These are phyloP conservation scores for Gorsachius goisagi DNA, from an alignment of 2,113 vertebrate species.

Conservation along the genomic window DNA sequence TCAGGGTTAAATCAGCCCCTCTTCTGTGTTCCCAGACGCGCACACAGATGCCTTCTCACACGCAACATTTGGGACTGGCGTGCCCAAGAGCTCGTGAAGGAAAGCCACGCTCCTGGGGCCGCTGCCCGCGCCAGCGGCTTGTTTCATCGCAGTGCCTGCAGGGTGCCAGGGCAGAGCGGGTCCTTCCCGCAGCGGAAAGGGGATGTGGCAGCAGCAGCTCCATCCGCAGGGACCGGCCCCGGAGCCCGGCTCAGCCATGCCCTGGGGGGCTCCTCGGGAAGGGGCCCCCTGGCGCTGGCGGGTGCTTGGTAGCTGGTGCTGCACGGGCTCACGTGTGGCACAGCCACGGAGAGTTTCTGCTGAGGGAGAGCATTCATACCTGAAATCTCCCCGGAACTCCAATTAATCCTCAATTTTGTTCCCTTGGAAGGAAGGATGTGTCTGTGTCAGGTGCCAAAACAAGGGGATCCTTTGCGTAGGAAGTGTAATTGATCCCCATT, in stretches of 20 bases:
- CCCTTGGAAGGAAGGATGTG: neutral
- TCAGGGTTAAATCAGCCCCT: neutral
- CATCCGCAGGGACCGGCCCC: fast-evolving
- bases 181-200: fast-evolving
- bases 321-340: neutral
- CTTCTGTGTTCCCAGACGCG: too few relatives aligned
- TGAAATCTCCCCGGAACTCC: neutral
- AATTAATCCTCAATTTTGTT: neutral
- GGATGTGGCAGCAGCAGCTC: neutral
- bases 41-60: neutral
- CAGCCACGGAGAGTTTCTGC: neutral
- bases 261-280: fast-evolving
- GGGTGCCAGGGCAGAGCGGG: fast-evolving
- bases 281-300: neutral
- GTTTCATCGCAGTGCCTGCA: neutral
- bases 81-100: neutral
- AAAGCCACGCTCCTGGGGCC: neutral
- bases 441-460: neutral
- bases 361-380: neutral
- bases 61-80: neutral
- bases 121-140: neutral
- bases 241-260: neutral
- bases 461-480: conserved; percentile 12
- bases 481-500: neutral
- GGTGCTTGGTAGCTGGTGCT: neutral